A percentile compares a stretch with the other conserved stretches of the same genome.
These are phyloP conservation scores for Nephrocerus scutellatus DNA, from an alignment of 2,888 invertebrate genomes.

Conservation along the genomic window DNA sequence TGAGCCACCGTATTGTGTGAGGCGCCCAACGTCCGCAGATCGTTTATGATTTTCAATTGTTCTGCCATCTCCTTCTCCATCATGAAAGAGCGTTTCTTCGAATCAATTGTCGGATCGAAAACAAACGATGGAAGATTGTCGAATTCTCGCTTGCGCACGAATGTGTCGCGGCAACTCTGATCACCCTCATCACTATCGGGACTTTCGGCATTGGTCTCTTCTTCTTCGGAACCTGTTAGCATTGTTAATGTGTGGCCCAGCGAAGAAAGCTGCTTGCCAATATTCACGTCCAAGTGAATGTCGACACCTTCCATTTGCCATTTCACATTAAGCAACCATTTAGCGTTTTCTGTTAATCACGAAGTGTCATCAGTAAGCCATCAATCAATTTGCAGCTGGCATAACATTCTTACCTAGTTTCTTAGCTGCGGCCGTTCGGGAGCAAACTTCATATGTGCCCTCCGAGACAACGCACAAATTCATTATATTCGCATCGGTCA, in stretches of 20 bases:
- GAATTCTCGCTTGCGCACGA: slow-evolving; percentile 58
- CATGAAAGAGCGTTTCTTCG: slow-evolving; percentile 79
- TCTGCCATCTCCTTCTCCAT: slow-evolving; percentile 97
- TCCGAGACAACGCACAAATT: slow-evolving; percentile 97
- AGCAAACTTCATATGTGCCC: slow-evolving; percentile 89
- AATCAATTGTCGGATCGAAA: slow-evolving; percentile 71
- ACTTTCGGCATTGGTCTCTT: slow-evolving; percentile 57
- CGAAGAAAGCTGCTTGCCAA: slow-evolving; percentile 91
- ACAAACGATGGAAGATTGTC: slow-evolving; percentile 78
- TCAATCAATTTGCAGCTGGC: neutral
- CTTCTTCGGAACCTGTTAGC: slow-evolving; percentile 86
- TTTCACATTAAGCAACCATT: slow-evolving; percentile 95
- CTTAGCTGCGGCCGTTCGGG: slow-evolving; percentile 78
- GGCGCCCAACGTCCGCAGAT: slow-evolving; percentile 79
- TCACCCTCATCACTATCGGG: slow-evolving; percentile 76
- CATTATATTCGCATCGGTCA: slow-evolving; percentile 69
- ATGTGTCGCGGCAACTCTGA: slow-evolving; percentile 52
- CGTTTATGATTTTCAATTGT: slow-evolving; percentile 91
- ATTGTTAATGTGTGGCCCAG: slow-evolving; percentile 93
- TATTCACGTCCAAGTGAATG: slow-evolving; percentile 90
- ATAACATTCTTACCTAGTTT: slow-evolving; percentile 56
- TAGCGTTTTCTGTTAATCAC: slow-evolving; percentile 70
- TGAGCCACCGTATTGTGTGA: slow-evolving; percentile 84
- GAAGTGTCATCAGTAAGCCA: neutral
- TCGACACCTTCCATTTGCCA: slow-evolving; percentile 99